Evolutionary conservation across 2,888 invertebrate genomes (phyloP), one percentile per base, ranked within the genome.

Genomic region (Orthosia cruda): DNA sequence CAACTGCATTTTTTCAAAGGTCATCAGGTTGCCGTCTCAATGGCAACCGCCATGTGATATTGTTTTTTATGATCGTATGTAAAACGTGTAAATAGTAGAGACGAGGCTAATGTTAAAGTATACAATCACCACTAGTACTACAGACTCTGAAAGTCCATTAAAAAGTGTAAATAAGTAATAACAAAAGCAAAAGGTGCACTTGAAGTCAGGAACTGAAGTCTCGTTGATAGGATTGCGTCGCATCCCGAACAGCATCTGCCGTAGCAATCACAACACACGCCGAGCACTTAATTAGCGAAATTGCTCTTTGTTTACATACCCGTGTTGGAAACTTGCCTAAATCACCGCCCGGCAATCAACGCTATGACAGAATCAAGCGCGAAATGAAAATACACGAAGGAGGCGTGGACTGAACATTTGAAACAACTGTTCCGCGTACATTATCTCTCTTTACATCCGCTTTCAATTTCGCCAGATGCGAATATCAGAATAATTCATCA

Each of bases 271-370:
- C 59, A 89, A 91, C 91, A 92, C 90, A 89, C 91, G 86, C 84
- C 89, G 92, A 89, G 88, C 93, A 91, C 93, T 93, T 95, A 95
- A 95, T 95, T 95, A 95, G 94, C 91, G 92, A 95, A 94, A 95
- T 94, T 93, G 93, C 89, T 89, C 87, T 89, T 89, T 93, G 93
- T 94, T 94, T 93, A 92, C 91, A 92, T 92, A 92, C 90, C 88
- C 86, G 86, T 89, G 88, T 90, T 92, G 90, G 90, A 90, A 91
- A 93, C 92, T 91, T 91, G 92, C 89, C 92, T 92, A 91, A 92
- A 92, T 91, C 88, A 90, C 88, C 84, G 77, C 40, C 67, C 59
- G 57, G 69, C 74, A 75, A 78, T 85, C 81, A 74, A 45, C 58
- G 77, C 77, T 80, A 79, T 77, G 85, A 85, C 77, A 81, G 79